Percentiles rank a stretch among this genome's conserved stretches.
Conservation (phyloP, 2,113 vertebrate genomes). For the Struthidea cinerea region DNA sequence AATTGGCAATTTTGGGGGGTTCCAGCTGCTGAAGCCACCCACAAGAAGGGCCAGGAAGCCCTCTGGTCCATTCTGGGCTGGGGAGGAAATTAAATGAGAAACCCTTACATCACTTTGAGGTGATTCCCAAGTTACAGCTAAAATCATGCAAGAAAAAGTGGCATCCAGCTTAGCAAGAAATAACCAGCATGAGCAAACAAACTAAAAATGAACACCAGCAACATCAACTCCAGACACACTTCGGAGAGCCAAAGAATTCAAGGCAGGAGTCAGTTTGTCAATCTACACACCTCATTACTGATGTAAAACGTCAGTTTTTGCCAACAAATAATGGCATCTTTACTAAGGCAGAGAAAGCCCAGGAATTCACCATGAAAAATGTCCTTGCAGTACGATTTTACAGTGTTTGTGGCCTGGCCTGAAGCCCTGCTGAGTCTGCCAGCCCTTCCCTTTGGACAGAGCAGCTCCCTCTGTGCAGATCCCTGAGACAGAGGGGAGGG, state of each 20-base stretch:
- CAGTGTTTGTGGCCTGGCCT: not conserved
- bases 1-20: not conserved
- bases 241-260: not conserved
- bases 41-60: not conserved
- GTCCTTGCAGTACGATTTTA: rapidly evolving
- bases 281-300: not conserved
- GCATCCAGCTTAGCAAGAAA: not conserved
- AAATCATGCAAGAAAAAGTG: not conserved
- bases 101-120: not conserved
- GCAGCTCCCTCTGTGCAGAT: not conserved
- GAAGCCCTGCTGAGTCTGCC: not conserved
- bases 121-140: not conserved
- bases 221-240: not conserved
- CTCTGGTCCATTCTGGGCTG: not conserved
- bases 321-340: not conserved
- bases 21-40: not conserved
- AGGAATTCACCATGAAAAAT: not conserved
- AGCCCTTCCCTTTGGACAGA: not conserved
- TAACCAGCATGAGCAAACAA: not conserved
- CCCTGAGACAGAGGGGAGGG: not conserved
- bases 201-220: not conserved
- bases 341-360: not conserved
- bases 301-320: not conserved
- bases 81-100: not conserved
- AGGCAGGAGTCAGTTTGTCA: not conserved